Base-by-base conservation (phyloP, 1,140 invertebrate species). In the Ceratoteleas bidentatus region DNA sequence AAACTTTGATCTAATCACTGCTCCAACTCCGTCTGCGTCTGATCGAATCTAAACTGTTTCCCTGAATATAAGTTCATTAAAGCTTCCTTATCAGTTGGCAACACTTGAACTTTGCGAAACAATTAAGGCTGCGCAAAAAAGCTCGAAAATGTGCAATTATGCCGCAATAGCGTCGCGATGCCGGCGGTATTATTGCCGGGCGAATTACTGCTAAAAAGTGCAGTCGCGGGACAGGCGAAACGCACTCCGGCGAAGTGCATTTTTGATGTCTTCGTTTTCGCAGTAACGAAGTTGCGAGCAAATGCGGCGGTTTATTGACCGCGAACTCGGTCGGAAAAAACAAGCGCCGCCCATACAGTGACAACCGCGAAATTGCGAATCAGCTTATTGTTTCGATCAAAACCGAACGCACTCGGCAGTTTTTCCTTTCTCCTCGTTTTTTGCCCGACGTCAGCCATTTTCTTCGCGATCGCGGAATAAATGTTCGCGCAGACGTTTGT, bases 341-440 rank as follows among this genome's bases (percentile, higher is more conserved):
- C 47, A 4, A 62, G 10, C 6, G 11, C 32, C 43, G 45, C 13
- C 15, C 57, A 4, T 32, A 24, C 9, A 36, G 11, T 24, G 32
- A 9, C 45, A 52, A 16, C n/a, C 11, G 43, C 45, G 57, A 76
- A 64, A 62, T 45, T 24, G 34, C 24, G 50, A 64, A 61, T 60
- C 53, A 15, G 65, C 54, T 81, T 64, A 72, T 64, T 64, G 66
- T 72, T 53, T 53, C 38, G n/a, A 76, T 72, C 9, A 34, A 43
- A 53, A 72, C 8, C 8, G 11, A 57, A 60, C 50, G 32, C 65
- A 64, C 61, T 64, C 50, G 34, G 11, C 13, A 34, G 45, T 54
- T 72, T 73, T 68, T 56, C n/a, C 52, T 56, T 50, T 40, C 40
- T 14, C 1, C 1, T 0, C 5, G 33, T 60, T 72, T 81, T 65